Evolutionary conservation across 2,888 invertebrate species (phyloP).

Genomic region (Dexiosoma caninum): DNA sequence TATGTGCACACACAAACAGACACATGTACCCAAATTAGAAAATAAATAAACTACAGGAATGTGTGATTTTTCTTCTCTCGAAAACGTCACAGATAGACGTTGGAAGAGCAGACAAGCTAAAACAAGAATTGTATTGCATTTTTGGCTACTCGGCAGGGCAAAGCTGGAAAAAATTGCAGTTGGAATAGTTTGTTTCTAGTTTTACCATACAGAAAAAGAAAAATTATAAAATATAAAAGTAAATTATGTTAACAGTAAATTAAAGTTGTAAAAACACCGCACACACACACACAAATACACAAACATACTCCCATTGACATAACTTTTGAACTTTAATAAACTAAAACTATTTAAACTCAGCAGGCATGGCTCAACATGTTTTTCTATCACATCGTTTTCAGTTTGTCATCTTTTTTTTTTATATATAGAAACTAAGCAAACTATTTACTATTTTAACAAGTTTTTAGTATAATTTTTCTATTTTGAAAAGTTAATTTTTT

Average conservation of each 20-base stretch:
- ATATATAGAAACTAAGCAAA: not conserved
- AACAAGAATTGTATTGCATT: conserved; percentile 24
- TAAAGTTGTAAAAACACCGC: conserved; percentile 40
- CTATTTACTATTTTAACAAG: not conserved
- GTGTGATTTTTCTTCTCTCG: conserved; percentile 4
- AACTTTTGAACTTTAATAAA: conserved; percentile 38
- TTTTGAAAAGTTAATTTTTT: not conserved
- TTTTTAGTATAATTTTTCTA: not conserved
- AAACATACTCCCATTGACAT: not conserved
- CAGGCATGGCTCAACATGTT: not conserved
- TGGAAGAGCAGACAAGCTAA: not conserved
- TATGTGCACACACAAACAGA: too few relatives aligned
- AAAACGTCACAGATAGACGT: conserved; percentile 18
- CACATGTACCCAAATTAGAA: too few relatives aligned
- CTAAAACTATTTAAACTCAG: conserved; percentile 40
- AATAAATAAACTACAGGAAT: not conserved
- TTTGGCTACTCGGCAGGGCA: not conserved
- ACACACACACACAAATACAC: not conserved
- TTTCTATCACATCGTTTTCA: not conserved
- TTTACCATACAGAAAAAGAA: not conserved
- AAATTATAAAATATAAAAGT: too few relatives aligned
- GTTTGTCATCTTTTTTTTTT: not conserved
- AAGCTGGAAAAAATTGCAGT: not conserved
- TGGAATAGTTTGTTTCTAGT: conserved; percentile 41
- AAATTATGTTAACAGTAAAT: conserved; percentile 51